Conservation (phyloP, 2,113 vertebrate genomes). For the Oryzias celebensis region DNA sequence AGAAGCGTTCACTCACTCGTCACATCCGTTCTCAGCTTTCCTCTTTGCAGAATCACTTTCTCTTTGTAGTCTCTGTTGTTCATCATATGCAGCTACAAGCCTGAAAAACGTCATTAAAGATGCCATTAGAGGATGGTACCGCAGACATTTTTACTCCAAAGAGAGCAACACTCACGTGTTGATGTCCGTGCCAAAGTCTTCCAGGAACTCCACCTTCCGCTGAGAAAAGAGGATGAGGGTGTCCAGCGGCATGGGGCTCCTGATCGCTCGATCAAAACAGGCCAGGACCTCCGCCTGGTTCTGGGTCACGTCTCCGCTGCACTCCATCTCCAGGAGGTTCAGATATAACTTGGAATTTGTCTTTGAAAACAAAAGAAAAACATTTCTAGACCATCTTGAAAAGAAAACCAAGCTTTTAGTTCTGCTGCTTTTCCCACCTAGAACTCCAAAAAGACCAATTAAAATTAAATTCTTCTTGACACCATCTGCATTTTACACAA, state of each 20-base stretch:
- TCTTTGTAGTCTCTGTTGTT: constrained; percentile 89
- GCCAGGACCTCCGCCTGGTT: constrained; percentile 91
- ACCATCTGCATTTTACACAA: too few species aligned
- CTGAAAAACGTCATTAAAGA: constrained; percentile 61
- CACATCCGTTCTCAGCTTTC: constrained; percentile 93
- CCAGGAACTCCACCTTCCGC: constrained; percentile 96
- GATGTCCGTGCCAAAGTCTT: constrained; percentile 97
- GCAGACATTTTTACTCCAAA: too few species aligned
- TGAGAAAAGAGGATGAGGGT: constrained; percentile 92
- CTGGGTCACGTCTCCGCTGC: constrained; percentile 87
- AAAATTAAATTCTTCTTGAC: neutral
- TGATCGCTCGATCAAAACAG: constrained; percentile 90
- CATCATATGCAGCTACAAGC: constrained; percentile 88
- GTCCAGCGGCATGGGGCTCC: constrained; percentile 85
- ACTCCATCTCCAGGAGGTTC: constrained; percentile 96
- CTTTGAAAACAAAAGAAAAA: constrained; percentile 60
- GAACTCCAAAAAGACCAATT: neutral
- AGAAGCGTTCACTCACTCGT: constrained; percentile 14
- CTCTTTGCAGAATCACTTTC: constrained; percentile 90
- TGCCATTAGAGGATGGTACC: neutral
- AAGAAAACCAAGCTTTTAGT: too few species aligned
- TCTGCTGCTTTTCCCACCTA: too few species aligned
- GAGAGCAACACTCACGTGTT: constrained; percentile 80
- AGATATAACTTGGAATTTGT: constrained; percentile 92
- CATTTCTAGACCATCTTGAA: too few species aligned